Base-by-base conservation (phyloP, 2,113 vertebrate species). In the Thalassarche chlororhynchos region DNA sequence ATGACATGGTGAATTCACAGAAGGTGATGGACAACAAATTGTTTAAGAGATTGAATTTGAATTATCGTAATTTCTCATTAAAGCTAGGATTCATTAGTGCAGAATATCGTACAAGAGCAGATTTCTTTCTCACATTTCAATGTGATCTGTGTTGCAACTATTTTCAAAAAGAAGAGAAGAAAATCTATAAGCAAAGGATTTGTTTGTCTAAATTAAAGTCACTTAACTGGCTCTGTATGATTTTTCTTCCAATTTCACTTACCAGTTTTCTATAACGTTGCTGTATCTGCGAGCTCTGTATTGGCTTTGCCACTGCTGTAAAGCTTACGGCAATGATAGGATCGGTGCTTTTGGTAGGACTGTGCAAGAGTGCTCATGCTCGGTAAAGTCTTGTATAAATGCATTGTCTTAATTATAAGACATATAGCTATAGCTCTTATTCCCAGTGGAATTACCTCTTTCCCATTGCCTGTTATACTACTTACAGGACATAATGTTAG, bases 31-130 rank as follows among this genome's bases (percentile, higher is more conserved):
- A 87, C 62, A 68, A 72, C 40, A 82, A 81, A 75, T 84, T 78
- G 36, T 76, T 75, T 60, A 49, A 85, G 47, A 90, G 52, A 79
- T 76, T 92, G 44, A 94, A 81, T 96, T 85, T 90, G 40, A 93
- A 84, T 82, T 89, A 71, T 12, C 0, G 1, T 78, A 47, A 78
- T 79, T 81, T 84, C 58, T 78, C 34, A 84, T 82, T 90, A 90
- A 86, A 93, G 47, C 15, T 68, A 62, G 55, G 60, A 78, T 89
- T 84, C 31, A 49, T 81, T 92, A 65, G 26, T 68, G 57, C 64
- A 87, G 14, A 82, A 17, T 82, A 40, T 82, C 51, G 38, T 71
- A 70, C 6, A 71, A 54, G 26, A 68, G 6, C 29, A 75, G 26
- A 64, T 96, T 80, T 77, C 25, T 46, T 62, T 80, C 17, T 70